Conservation (phyloP, 2,888 invertebrate species). For the Drosophila anceps region DNA sequence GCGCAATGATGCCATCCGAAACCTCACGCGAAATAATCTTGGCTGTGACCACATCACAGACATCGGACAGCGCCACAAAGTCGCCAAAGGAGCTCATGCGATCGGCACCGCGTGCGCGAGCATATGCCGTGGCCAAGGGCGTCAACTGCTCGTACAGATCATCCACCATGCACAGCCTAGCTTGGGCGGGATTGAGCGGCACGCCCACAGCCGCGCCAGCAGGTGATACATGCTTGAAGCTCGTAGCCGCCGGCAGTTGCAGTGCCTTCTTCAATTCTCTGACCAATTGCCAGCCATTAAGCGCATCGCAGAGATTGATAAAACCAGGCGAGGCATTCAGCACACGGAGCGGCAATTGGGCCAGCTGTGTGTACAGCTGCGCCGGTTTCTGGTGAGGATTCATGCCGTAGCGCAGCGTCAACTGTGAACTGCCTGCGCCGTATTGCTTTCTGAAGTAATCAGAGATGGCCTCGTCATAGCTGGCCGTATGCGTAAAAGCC, state of each 20-base stretch:
- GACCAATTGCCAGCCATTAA: conserved; percentile 99
- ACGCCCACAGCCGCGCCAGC: conserved; percentile 97
- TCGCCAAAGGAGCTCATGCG: conserved; percentile 99
- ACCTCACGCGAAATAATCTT: conserved; percentile 96
- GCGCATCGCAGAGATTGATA: conserved; percentile 98
- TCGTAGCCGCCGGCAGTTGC: conserved; percentile 95
- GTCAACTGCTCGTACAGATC: conserved; percentile 91
- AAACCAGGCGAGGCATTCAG: conserved; percentile 98
- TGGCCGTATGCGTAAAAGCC: conserved; percentile 98
- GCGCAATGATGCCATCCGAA: conserved; percentile 99
- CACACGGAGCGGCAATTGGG: conserved; percentile 93
- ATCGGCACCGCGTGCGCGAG: conserved; percentile 98
- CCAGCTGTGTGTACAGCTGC: conserved; percentile 93
- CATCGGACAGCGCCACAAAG: conserved; percentile 96
- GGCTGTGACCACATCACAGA: conserved; percentile 96
- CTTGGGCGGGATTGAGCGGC: conserved; percentile 91
- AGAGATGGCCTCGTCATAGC: conserved; percentile 97
- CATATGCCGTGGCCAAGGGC: conserved; percentile 96
- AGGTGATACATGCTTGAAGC: conserved; percentile 99
- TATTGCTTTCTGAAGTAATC: conserved; percentile 98
- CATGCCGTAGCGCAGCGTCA: conserved; percentile 97
- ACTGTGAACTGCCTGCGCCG: conserved; percentile 90
- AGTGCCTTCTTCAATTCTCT: conserved; percentile 93
- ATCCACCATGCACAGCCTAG: conserved; percentile 96
- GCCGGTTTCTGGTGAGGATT: conserved; percentile 99